Conservation (phyloP, 2,113 vertebrate species). For the Argyrosomus japonicus region DNA sequence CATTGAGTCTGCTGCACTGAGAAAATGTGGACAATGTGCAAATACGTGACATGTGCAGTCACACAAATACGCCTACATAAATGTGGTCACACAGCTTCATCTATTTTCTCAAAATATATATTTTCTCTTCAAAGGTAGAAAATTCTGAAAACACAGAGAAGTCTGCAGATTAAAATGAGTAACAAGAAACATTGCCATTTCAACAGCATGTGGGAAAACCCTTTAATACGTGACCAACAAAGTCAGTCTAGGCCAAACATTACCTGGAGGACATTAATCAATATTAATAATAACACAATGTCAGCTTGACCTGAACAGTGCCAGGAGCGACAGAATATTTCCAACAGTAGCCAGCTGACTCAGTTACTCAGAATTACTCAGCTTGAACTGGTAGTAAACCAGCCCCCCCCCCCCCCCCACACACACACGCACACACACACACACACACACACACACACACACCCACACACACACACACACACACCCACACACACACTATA, state of each 20-base stretch:
- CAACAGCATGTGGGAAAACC: background rate
- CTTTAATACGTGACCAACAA: background rate
- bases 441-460: no score
- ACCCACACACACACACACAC: background rate
- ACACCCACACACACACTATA: background rate
- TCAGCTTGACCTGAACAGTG: background rate
- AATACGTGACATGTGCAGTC: background rate
- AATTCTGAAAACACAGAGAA: background rate
- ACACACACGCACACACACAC: no score
- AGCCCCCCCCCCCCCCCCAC: no score
- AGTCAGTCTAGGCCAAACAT: background rate
- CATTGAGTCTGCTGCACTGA: background rate
- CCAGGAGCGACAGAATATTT: slow-evolving; percentile 1
- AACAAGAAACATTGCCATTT: background rate
- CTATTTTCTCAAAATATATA: background rate
- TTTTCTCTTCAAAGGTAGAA: background rate
- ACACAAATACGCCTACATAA: background rate
- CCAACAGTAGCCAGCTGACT: background rate
- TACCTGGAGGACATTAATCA: no score
- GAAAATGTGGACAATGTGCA: background rate
- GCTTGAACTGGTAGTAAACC: background rate
- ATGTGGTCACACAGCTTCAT: background rate
- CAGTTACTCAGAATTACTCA: background rate
- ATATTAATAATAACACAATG: background rate
- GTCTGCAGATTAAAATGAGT: background rate